A percentile compares a stretch with the other conserved stretches of the same genome.
Conservation (phyloP, 1,140 invertebrate species). For the Heliothis virescens region DNA sequence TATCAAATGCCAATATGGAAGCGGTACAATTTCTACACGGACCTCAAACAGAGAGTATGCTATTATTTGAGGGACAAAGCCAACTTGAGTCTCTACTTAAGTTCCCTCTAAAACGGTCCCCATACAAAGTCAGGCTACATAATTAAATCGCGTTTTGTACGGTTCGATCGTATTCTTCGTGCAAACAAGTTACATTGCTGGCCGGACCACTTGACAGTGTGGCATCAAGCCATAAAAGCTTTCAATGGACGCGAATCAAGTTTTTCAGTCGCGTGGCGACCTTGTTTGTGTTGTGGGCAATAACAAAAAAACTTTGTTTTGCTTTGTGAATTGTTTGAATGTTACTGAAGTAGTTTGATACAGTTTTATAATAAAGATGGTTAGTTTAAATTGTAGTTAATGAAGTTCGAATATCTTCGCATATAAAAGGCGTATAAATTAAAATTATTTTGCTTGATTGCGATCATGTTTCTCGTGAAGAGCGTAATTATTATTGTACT, state of each 20-base stretch:
- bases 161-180: slow-evolving; percentile 45
- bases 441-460: slow-evolving; percentile 11
- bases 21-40: slow-evolving; percentile 25
- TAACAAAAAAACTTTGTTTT: slow-evolving; percentile 69
- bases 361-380: slow-evolving; percentile 29
- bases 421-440: not conserved
- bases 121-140: slow-evolving; percentile 54
- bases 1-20: slow-evolving; percentile 18
- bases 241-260: slow-evolving; percentile 12
- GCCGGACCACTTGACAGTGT: slow-evolving; percentile 1
- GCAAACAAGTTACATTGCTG: slow-evolving; percentile 52
- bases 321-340: slow-evolving; percentile 58
- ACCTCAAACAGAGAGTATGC: slow-evolving; percentile 9
- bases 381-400: slow-evolving; percentile 40
- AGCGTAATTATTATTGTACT: not conserved
- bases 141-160: slow-evolving; percentile 48
- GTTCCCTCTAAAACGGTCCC: slow-evolving; percentile 41
- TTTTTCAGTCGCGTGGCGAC: slow-evolving; percentile 16
- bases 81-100: slow-evolving; percentile 29
- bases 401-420: slow-evolving; percentile 23
- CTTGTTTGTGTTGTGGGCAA: slow-evolving; percentile 52
- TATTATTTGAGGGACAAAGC: slow-evolving; percentile 31
- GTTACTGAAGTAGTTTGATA: slow-evolving; percentile 21
- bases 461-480: not conserved
- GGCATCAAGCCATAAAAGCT: not conserved